A percentile compares a stretch with the other conserved stretches of the same genome.
phyloP scores from a whole-genome alignment of 2,888 invertebrate genomes.

The Eristalis arbustorum region DNA sequence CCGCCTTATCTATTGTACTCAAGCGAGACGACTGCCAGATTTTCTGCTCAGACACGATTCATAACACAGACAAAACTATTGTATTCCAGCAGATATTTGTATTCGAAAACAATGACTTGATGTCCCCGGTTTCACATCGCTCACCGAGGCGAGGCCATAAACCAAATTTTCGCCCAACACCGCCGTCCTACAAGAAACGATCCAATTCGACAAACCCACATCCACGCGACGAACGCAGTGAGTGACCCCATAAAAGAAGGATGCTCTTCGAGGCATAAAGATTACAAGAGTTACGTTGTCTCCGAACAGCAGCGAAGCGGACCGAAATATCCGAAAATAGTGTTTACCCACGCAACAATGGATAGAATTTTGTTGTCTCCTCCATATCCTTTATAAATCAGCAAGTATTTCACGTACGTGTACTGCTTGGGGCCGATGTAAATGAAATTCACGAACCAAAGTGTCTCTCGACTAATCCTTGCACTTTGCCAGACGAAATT shows the following conservation, averaged over 20 bases:
- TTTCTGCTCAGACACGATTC: background rate
- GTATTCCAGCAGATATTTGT: background rate
- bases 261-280: conserved; percentile 6
- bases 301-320: background rate
- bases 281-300: background rate
- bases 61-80: background rate
- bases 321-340: background rate
- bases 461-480: background rate
- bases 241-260: conserved; percentile 18
- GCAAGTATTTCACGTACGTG: background rate
- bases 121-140: background rate
- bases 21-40: background rate
- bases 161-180: background rate
- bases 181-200: background rate
- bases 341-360: background rate
- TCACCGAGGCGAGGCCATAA: background rate
- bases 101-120: background rate
- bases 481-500: background rate
- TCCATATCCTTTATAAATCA: background rate
- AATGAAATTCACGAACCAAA: background rate
- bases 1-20: background rate
- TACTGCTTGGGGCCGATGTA: background rate
- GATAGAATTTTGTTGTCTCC: background rate
- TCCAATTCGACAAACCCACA: background rate
- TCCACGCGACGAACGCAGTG: background rate